These are phyloP conservation scores for Chelmon rostratus DNA, from an alignment of 2,797 vertebrate genomes.

Conservation along the genomic window DNA sequence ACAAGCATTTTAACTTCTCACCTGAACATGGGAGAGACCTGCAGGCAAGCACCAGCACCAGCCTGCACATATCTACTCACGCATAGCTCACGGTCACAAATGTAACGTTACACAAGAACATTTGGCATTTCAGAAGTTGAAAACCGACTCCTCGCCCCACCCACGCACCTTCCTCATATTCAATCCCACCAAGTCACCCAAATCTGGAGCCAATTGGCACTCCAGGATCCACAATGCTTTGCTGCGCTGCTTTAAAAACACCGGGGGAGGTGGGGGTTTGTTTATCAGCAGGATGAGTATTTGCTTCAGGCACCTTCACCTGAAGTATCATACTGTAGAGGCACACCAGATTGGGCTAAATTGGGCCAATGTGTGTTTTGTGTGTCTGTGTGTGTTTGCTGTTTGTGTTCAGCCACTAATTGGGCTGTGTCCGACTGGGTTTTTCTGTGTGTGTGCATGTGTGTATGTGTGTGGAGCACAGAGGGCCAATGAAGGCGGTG, in stretches of 20 bases:
- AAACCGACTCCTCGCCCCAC: conserved; percentile 31
- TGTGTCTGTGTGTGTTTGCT: conserved; percentile 45
- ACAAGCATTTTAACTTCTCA: conserved; percentile 42
- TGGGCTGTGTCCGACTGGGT: conserved; percentile 66
- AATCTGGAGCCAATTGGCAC: conserved; percentile 14
- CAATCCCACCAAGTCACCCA: conserved; percentile 26
- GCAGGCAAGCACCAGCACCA: not conserved
- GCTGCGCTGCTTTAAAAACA: conserved; percentile 45
- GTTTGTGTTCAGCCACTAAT: conserved; percentile 68
- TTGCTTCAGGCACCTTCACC: conserved; percentile 55
- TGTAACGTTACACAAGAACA: conserved; percentile 4
- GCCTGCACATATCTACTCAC: not conserved
- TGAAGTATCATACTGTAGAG: conserved; percentile 47
- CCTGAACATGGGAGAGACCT: conserved; percentile 25
- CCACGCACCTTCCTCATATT: conserved; percentile 17
- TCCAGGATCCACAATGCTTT: conserved; percentile 30
- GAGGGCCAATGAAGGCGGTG: conserved; percentile 60
- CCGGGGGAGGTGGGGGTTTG: not conserved
- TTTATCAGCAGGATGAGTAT: conserved; percentile 40
- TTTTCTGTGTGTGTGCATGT: conserved; percentile 34
- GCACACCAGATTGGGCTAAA: conserved; percentile 57
- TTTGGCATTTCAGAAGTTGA: conserved; percentile 22
- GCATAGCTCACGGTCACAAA: conserved; percentile 18
- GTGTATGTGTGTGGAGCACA: conserved; percentile 36
- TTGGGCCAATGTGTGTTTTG: conserved; percentile 51